Percentiles rank a stretch among this genome's conserved stretches.
These are phyloP conservation scores for Melopsittacus undulatus DNA, from an alignment of 2,797 vertebrate species.

Conservation along the genomic window DNA sequence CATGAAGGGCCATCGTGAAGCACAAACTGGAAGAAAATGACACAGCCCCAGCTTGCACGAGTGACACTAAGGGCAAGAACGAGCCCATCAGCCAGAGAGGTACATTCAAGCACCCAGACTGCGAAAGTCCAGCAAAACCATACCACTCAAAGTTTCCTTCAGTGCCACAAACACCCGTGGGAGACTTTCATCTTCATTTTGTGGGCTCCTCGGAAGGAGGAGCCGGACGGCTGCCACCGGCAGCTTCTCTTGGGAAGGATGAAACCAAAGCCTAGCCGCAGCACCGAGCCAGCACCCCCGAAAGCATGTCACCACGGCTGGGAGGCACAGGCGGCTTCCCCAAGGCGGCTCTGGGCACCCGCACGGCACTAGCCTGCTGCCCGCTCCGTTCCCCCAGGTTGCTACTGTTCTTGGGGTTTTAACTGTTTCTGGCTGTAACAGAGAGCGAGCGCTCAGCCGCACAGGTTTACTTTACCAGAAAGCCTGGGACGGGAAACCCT, in stretches of 20 bases:
- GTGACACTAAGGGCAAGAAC: not conserved
- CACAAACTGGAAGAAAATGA: not conserved
- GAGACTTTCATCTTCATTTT: not conserved
- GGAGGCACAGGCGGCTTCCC: not conserved
- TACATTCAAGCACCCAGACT: not conserved
- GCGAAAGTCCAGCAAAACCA: not conserved
- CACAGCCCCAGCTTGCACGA: not conserved
- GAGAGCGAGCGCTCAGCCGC: not conserved
- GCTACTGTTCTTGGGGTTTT: fast-evolving
- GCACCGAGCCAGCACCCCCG: not conserved
- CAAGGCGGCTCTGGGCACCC: not conserved
- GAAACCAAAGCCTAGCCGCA: not conserved
- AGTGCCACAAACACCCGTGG: not conserved
- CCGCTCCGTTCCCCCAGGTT: not conserved
- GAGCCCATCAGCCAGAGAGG: not conserved
- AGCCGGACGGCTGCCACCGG: not conserved
- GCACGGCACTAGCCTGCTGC: not conserved
- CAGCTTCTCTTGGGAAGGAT: not conserved
- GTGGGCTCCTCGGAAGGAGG: not conserved
- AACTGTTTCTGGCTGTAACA: not conserved
- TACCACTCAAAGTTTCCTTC: not conserved
- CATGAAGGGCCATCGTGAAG: fast-evolving
- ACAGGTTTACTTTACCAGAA: not conserved
- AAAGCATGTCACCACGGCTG: not conserved
- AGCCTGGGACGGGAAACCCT: not conserved